Base-by-base conservation (phyloP, 2,888 invertebrate species). In the Drosophila koepferae region DNA sequence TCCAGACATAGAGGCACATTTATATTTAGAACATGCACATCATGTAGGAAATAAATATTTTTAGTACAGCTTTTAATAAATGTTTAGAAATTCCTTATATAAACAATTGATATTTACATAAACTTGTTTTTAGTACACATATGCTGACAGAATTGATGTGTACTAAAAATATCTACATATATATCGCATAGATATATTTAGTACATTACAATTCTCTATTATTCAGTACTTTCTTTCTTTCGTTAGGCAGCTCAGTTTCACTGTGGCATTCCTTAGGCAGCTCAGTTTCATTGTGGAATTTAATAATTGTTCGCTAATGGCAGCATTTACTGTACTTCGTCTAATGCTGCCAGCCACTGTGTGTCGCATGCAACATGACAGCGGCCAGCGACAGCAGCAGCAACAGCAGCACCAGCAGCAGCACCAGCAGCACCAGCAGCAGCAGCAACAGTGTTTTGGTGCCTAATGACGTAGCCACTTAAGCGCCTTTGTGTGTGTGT, bases 381-480 rank as follows among this genome's bases (percentile, higher is more conserved):
- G 67, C 66, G 49, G 53, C 34, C 69, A 62, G 61, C 72, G 62
- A 43, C 64, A 72, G 16, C 67, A 69, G 14, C 65, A 71, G 28
- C 71, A 59, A 51, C 75, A 63, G 40, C 66, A 55, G 31, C 31
- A 31, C 1, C 31, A 34, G 9, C 34, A 34, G 34, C 81, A 65
- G 40, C 79, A 71, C 28, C 73, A 62, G 55, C n/a, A n/a, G n/a
- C n/a, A n/a, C n/a, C n/a, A n/a, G n/a, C 31, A 63, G 31, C 66
- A 53, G 38, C 81, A 65, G 40, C 79, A 71, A 31, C 73, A 62
- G 55, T 68, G 65, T 63, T 66, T 70, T 68, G 78, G 59, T 75
- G 87, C 86, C 89, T 86, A 84, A 89, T 89, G 85, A 89, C 84
- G 89, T 80, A 80, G 89, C 89, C 86, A 85, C 86, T 89, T 89